Percentiles rank a stretch among this genome's conserved stretches.
Evolutionary conservation across 2,113 vertebrate genomes (phyloP).

Genomic region (Casuarius casuarius): DNA sequence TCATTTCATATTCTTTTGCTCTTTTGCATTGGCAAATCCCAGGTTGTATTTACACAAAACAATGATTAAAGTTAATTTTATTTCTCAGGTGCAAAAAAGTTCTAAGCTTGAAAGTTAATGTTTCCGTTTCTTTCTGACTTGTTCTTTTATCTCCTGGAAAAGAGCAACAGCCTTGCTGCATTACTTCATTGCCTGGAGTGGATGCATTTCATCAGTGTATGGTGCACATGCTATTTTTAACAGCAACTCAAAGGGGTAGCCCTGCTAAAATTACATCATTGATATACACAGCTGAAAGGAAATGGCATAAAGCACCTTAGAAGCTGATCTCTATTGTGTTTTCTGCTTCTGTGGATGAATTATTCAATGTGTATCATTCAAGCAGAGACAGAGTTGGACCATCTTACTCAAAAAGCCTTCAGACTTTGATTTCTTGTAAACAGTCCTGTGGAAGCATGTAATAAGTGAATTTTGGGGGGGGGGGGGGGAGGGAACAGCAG

Average conservation of each 20-base stretch:
- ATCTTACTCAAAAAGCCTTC: neutral
- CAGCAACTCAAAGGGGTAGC: slow-evolving; percentile 55
- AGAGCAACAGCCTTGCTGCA: slow-evolving; percentile 21
- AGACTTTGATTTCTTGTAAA: neutral
- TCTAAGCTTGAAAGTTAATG: neutral
- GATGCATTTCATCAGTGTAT: slow-evolving; percentile 76
- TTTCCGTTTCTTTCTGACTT: neutral
- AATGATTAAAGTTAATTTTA: neutral
- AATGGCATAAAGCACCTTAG: slow-evolving; percentile 12
- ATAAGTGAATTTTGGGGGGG: neutral
- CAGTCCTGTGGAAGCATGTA: neutral
- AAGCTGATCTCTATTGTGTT: neutral
- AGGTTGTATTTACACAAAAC: neutral
- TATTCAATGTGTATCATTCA: neutral
- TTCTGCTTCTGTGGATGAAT: neutral
- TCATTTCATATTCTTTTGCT: neutral
- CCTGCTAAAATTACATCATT: slow-evolving; percentile 76
- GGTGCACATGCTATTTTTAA: slow-evolving; percentile 67
- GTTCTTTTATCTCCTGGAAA: slow-evolving; percentile 12
- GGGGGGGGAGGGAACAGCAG: neutral
- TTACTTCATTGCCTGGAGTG: slow-evolving; percentile 65
- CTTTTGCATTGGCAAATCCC: neutral
- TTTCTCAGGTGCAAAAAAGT: neutral
- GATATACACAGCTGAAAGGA: slow-evolving; percentile 61
- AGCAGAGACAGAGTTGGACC: neutral